Evolutionary conservation across 2,888 invertebrate genomes (phyloP).

Genomic region (Oscheius sp.): DNA sequence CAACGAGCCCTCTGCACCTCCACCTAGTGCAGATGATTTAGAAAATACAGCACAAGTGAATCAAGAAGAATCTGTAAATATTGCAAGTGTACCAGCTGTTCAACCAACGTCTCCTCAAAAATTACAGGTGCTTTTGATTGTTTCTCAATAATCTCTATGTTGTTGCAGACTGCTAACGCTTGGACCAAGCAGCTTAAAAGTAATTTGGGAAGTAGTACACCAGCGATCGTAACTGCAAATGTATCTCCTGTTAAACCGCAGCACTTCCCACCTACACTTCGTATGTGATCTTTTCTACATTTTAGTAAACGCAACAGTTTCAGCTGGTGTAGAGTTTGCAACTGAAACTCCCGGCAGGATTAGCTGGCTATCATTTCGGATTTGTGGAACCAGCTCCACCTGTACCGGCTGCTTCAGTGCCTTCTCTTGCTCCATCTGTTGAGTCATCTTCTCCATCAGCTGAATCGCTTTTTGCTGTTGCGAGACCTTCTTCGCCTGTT

Average conservation of each 20-base stretch:
- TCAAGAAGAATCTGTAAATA: slow-evolving; percentile 18
- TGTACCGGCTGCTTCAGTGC: slow-evolving; percentile 15
- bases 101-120: slow-evolving; percentile 16
- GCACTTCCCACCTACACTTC: slow-evolving; percentile 1
- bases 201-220: slow-evolving; percentile 59
- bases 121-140: slow-evolving; percentile 9
- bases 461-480: neutral
- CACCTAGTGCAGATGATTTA: neutral
- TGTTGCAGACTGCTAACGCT: slow-evolving; percentile 41
- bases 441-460: neutral
- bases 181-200: slow-evolving; percentile 65
- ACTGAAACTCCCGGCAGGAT: slow-evolving; percentile 40
- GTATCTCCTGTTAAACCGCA: slow-evolving; percentile 5
- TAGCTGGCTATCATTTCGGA: slow-evolving; percentile 52
- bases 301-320: neutral
- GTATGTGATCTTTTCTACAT: slow-evolving; percentile 24
- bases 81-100: slow-evolving; percentile 14
- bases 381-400: slow-evolving; percentile 45
- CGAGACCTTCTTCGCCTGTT: slow-evolving; percentile 13
- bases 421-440: neutral
- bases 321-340: slow-evolving; percentile 49
- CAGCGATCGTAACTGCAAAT: neutral
- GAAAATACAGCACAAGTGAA: slow-evolving; percentile 4
- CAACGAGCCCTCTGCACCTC: slow-evolving; percentile 22
- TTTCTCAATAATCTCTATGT: too few relatives aligned